Conservation (phyloP, 2,113 vertebrate species). For the Otocyon megalotis region DNA sequence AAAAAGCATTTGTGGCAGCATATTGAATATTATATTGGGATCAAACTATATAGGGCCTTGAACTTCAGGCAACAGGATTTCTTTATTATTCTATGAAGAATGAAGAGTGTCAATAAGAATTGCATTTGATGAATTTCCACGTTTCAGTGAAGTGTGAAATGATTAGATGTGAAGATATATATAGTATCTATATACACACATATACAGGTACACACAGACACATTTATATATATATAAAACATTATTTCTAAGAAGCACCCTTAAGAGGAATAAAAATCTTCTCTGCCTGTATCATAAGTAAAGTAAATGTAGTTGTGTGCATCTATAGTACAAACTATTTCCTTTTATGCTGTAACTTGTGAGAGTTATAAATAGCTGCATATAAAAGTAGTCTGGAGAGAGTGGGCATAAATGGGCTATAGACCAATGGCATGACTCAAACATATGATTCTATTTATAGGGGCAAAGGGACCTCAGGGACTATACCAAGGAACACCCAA, state of each 20-base stretch:
- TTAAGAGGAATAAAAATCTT: background rate
- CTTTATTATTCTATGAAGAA: background rate
- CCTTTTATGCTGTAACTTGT: background rate
- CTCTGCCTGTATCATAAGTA: background rate
- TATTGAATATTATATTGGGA: background rate
- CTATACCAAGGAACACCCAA: background rate
- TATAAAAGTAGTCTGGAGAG: background rate
- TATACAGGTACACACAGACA: background rate
- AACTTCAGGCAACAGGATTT: background rate
- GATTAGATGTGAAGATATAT: background rate
- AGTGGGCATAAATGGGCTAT: background rate
- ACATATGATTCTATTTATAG: background rate
- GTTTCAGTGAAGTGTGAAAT: background rate
- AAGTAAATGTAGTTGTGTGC: background rate
- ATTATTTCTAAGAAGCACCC: background rate
- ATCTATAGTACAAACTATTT: background rate
- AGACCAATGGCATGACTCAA: background rate
- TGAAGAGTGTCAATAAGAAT: background rate
- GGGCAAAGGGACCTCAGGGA: background rate
- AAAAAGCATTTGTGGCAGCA: background rate
- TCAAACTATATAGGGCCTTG: background rate
- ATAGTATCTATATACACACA: background rate
- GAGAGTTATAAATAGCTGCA: background rate
- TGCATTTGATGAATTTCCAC: background rate
- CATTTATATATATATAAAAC: background rate